phyloP scores from a whole-genome alignment of 2,888 invertebrate genomes.

The Cetonia aurata region DNA sequence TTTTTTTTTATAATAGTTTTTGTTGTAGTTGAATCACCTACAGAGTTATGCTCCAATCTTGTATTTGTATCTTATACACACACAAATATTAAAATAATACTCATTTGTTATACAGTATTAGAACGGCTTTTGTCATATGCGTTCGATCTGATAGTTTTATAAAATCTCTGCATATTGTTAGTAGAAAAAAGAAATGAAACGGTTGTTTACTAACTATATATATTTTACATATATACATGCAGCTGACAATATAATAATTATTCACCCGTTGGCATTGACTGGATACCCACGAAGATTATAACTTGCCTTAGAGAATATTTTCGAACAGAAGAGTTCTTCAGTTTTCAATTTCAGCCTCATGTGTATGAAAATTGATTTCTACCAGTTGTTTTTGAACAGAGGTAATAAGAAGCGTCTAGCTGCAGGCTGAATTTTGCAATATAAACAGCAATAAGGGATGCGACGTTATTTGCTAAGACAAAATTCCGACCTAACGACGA shows the following conservation, averaged over 20 bases:
- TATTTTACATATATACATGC: background rate
- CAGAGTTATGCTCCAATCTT: too few relatives aligned
- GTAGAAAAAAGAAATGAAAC: too few relatives aligned
- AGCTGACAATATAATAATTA: background rate
- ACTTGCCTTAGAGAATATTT: background rate
- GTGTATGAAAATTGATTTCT: constrained; percentile 29
- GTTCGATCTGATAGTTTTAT: too few relatives aligned
- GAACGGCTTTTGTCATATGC: too few relatives aligned
- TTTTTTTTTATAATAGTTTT: too few relatives aligned
- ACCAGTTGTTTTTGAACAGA: constrained; percentile 40
- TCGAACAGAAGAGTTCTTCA: constrained; percentile 11
- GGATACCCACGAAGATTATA: background rate
- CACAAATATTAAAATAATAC: too few relatives aligned
- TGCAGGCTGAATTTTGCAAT: constrained; percentile 52
- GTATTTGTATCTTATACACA: too few relatives aligned
- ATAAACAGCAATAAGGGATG: constrained; percentile 58
- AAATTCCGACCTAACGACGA: constrained; percentile 49
- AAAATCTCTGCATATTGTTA: too few relatives aligned
- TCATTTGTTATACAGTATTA: too few relatives aligned
- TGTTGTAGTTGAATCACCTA: too few relatives aligned
- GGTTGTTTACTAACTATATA: too few relatives aligned
- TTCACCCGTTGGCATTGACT: constrained; percentile 2
- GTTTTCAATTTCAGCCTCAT: constrained; percentile 25
- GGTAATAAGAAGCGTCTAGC: constrained; percentile 51
- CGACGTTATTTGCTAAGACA: constrained; percentile 55